These are phyloP conservation scores for Ptychobarbus kaznakovi DNA, from an alignment of 2,797 vertebrate genomes.

Conservation along the genomic window DNA sequence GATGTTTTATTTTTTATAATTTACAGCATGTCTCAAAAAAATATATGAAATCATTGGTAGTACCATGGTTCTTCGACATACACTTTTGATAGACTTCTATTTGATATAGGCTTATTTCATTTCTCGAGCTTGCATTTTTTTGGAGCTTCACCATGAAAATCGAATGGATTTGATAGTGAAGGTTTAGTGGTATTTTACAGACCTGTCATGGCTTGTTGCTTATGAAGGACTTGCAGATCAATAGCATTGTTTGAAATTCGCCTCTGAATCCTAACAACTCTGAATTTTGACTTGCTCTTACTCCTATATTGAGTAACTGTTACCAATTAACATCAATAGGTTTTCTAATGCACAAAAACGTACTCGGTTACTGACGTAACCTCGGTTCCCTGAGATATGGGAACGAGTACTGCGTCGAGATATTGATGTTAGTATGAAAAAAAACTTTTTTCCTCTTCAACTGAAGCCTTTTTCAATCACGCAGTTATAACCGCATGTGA, in stretches of 20 bases:
- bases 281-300: neutral
- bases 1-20: constrained; percentile 72
- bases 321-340: neutral
- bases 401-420: too few relatives aligned
- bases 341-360: neutral
- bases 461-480: too few relatives aligned
- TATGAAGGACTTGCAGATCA: neutral
- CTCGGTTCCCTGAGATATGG: too few relatives aligned
- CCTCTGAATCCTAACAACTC: neutral
- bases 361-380: neutral
- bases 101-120: neutral
- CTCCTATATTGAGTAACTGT: neutral
- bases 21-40: constrained; percentile 53
- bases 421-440: too few relatives aligned
- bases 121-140: neutral
- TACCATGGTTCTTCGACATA: neutral
- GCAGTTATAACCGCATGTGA: too few relatives aligned
- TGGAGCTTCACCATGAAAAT: neutral
- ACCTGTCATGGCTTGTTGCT: neutral
- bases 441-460: too few relatives aligned
- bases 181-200: neutral
- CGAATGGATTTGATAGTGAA: neutral
- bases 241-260: neutral
- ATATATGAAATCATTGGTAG: neutral
- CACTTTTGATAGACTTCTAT: neutral